Conservation (phyloP, 2,888 invertebrate species). For the Tachina fera region DNA sequence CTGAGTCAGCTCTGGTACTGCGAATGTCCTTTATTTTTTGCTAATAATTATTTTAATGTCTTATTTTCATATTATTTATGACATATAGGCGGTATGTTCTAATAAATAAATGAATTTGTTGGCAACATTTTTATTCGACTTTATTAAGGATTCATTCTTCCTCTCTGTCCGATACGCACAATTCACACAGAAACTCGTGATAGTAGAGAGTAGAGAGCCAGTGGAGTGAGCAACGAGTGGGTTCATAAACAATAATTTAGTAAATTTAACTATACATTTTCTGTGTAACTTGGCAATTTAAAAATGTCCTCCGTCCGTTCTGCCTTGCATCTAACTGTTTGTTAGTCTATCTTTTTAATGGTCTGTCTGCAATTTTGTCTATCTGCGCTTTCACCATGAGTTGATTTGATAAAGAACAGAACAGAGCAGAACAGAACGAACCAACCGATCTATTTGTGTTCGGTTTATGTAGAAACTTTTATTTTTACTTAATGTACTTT, state of each 20-base stretch:
- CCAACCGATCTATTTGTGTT: constrained; percentile 60
- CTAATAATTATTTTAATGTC: constrained; percentile 70
- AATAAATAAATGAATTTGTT: constrained; percentile 63
- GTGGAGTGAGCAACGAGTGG: constrained; percentile 23
- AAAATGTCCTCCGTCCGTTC: constrained; percentile 30
- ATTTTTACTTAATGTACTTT: constrained; percentile 62
- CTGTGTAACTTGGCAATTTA: constrained; percentile 64
- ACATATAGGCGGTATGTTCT: constrained; percentile 61
- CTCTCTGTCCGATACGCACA: constrained; percentile 21
- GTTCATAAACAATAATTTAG: constrained; percentile 66
- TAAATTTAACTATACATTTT: constrained; percentile 58
- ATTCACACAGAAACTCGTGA: neutral
- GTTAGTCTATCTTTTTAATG: neutral
- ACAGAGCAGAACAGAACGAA: constrained; percentile 25
- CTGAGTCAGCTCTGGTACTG: constrained; percentile 49
- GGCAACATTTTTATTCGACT: constrained; percentile 41
- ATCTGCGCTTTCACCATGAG: constrained; percentile 6
- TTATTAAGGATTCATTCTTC: constrained; percentile 26
- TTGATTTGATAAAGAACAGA: constrained; percentile 43
- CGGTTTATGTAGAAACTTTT: constrained; percentile 58
- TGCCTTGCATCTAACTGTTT: neutral
- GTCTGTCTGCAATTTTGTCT: neutral
- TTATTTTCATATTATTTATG: constrained; percentile 65
- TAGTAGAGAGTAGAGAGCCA: neutral
- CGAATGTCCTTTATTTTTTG: constrained; percentile 56